A percentile compares a stretch with the other conserved stretches of the same genome.
These are phyloP conservation scores for Aurelia sp. DNA, from an alignment of 30 jellyfish, hydroid and myxozoan genomes.

Conservation along the genomic window DNA sequence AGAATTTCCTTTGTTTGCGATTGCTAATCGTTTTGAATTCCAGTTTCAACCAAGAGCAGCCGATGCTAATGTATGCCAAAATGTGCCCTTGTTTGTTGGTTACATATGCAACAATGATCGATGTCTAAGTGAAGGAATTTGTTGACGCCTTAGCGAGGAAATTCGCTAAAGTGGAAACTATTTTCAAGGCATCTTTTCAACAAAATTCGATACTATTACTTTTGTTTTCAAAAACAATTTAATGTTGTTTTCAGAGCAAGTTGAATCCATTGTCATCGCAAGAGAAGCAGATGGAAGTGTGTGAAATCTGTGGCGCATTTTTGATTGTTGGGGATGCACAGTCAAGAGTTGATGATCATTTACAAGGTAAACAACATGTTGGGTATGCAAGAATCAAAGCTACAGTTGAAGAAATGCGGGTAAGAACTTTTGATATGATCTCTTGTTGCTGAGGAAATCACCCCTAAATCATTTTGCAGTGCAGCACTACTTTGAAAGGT, in stretches of 20 bases:
- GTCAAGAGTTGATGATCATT: constrained; percentile 97
- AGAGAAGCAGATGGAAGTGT: constrained; percentile 99
- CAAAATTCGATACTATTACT: too few species aligned
- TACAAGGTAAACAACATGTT: constrained; percentile 97
- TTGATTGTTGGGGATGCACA: constrained; percentile 98
- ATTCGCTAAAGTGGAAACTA: too few species aligned
- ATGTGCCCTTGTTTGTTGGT: too few species aligned
- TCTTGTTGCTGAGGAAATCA: constrained; percentile 18
- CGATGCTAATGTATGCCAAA: too few species aligned
- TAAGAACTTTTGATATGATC: not conserved
- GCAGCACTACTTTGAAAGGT: constrained; percentile 32
- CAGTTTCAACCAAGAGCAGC: too few species aligned
- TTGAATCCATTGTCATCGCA: constrained; percentile 88
- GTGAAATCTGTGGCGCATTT: constrained; percentile 99
- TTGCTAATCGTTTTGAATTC: too few species aligned
- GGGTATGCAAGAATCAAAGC: constrained; percentile 97
- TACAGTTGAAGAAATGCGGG: constrained; percentile 94
- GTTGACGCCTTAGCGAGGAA: too few species aligned
- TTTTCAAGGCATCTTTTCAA: too few species aligned
- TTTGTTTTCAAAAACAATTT: not conserved
- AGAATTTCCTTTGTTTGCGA: too few species aligned
- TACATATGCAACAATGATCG: too few species aligned
- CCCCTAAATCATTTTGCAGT: not conserved
- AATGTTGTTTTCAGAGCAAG: constrained; percentile 41
- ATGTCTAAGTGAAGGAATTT: too few species aligned